Conservation (phyloP, 2,113 vertebrate genomes). For the Xyliphius kryptos region DNA sequence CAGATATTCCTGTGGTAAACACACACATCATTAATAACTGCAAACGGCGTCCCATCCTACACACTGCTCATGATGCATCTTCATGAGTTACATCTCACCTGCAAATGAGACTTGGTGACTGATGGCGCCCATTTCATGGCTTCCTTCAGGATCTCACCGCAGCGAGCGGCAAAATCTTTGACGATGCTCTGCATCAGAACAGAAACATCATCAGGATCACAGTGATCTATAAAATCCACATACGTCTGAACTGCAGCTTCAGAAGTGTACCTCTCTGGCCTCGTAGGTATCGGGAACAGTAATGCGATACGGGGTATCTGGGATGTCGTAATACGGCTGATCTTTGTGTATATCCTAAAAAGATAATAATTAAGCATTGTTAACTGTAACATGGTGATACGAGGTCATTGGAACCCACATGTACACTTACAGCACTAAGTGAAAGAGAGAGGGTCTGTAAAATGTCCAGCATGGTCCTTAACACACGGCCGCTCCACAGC, state of each 20-base stretch:
- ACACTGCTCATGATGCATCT: neutral
- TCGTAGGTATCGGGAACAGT: conserved; percentile 92
- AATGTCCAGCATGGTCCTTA: conserved; percentile 97
- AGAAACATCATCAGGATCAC: neutral
- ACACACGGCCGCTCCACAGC: conserved; percentile 91
- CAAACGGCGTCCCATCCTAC: neutral
- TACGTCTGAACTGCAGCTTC: neutral
- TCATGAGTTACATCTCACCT: conserved; percentile 70
- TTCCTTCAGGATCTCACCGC: conserved; percentile 94
- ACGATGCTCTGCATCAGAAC: conserved; percentile 79
- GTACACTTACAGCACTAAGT: conserved; percentile 83
- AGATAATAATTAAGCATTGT: neutral
- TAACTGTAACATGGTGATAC: neutral
- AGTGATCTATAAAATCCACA: neutral
- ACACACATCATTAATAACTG: conserved; percentile 2
- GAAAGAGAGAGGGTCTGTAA: conserved; percentile 94
- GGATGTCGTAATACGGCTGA: conserved; percentile 95
- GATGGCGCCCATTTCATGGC: conserved; percentile 99
- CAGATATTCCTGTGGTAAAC: conserved; percentile 80
- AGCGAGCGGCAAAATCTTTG: conserved; percentile 94
- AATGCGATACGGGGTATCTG: conserved; percentile 88
- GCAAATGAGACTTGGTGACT: conserved; percentile 94
- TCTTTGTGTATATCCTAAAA: conserved; percentile 96
- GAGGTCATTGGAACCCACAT: neutral
- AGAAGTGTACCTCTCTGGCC: conserved; percentile 79